Conservation (phyloP, 2,113 vertebrate genomes). For the Gorsachius goisagi region DNA sequence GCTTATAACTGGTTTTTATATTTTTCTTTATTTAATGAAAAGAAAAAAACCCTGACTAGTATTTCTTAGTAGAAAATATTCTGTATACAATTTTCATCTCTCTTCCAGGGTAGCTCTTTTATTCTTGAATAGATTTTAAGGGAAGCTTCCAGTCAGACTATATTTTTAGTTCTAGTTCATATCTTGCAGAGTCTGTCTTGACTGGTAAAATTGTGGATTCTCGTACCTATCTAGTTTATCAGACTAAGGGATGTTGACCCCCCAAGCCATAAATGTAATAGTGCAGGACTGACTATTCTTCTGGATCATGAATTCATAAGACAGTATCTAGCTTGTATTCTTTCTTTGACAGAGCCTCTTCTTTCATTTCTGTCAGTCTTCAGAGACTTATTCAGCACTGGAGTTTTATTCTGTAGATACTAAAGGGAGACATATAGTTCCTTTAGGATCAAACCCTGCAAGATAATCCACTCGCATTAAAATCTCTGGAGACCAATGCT, state of each 20-base stretch:
- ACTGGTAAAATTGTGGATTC: neutral
- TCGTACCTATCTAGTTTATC: neutral
- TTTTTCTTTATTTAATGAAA: neutral
- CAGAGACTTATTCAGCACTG: neutral
- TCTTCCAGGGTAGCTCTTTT: neutral
- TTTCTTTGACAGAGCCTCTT: neutral
- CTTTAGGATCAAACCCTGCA: neutral
- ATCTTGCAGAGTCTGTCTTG: neutral
- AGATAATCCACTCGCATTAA: neutral
- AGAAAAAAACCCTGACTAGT: neutral
- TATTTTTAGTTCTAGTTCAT: neutral
- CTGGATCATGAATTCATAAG: neutral
- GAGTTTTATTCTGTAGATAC: neutral
- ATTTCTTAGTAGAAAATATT: neutral
- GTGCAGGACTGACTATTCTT: rapidly evolving
- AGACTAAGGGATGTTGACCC: neutral
- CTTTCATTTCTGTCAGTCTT: neutral
- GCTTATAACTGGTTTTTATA: neutral
- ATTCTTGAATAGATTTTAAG: neutral
- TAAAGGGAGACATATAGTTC: neutral
- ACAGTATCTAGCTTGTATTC: neutral
- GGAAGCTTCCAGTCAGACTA: neutral
- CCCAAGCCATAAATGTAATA: neutral
- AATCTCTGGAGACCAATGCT: neutral
- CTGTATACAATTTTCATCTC: neutral